These are phyloP conservation scores for Corythaeola cristata DNA, from an alignment of 2,113 vertebrate species.

Conservation along the genomic window DNA sequence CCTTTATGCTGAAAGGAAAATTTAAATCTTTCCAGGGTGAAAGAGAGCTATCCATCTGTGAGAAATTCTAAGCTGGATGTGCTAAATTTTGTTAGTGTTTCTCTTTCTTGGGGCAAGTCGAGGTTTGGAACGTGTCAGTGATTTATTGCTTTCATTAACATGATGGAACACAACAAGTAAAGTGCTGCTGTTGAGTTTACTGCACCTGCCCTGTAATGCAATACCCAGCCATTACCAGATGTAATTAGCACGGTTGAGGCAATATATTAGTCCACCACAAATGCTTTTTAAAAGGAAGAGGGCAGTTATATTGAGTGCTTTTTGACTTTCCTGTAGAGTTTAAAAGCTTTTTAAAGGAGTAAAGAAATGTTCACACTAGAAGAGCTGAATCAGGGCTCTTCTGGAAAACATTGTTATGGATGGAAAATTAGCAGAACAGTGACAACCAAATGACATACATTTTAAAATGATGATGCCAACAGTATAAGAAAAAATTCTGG, in stretches of 20 bases:
- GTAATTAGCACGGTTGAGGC: constrained; percentile 4
- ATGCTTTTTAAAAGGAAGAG: constrained; percentile 19
- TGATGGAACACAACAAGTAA: neutral
- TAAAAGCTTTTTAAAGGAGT: constrained; percentile 32
- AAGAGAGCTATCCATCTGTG: neutral
- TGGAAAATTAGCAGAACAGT: neutral
- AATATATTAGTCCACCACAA: constrained; percentile 27
- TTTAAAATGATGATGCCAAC: neutral
- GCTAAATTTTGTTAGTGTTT: neutral
- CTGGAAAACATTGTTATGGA: neutral
- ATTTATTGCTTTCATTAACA: constrained; percentile 19
- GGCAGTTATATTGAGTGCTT: neutral
- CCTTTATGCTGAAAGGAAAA: neutral
- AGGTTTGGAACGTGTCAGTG: neutral
- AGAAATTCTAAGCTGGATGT: neutral
- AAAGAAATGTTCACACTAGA: neutral
- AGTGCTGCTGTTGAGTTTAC: neutral
- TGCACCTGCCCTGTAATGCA: neutral
- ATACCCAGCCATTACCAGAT: neutral
- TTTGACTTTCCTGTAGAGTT: neutral
- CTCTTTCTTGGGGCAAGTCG: neutral
- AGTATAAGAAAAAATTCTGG: neutral
- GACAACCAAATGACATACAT: neutral
- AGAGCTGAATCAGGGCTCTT: neutral
- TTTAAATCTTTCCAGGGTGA: neutral